A percentile compares a stretch with the other conserved stretches of the same genome.
phyloP scores from a whole-genome alignment of 2,888 invertebrate species.

The Epirrita christyi region DNA sequence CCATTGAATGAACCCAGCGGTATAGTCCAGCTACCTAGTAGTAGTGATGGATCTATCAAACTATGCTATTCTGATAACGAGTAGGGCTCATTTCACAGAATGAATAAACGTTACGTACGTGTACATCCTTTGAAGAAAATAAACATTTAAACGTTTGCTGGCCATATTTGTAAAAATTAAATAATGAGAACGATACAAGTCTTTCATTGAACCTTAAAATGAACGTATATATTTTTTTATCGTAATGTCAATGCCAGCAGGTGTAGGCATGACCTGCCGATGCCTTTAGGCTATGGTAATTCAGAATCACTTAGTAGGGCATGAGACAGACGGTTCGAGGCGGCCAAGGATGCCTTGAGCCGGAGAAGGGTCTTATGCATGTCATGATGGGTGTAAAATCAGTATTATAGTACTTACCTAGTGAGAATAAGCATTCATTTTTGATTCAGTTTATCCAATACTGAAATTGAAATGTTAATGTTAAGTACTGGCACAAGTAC shows the following conservation, averaged over 20 bases:
- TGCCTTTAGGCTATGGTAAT: conserved; percentile 38
- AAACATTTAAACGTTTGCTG: neutral
- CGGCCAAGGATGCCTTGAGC: conserved; percentile 35
- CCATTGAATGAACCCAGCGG: conserved; percentile 19
- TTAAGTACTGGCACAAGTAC: no score
- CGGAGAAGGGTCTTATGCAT: conserved; percentile 10
- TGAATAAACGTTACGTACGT: no score
- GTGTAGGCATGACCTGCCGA: conserved; percentile 22
- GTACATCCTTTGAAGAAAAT: neutral
- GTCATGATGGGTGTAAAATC: neutral
- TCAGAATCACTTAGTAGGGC: conserved; percentile 31
- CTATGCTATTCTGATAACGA: conserved; percentile 12
- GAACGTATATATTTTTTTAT: conserved; percentile 5
- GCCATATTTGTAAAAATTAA: conserved; percentile 9
- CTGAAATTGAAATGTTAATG: no score
- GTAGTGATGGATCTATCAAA: conserved; percentile 11
- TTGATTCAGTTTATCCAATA: no score
- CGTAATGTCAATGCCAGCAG: conserved; percentile 28
- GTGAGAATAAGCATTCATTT: no score
- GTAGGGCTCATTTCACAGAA: neutral
- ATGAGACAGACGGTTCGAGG: conserved; percentile 33
- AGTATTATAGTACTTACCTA: neutral
- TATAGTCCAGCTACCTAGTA: conserved; percentile 6
- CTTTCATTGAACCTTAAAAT: conserved; percentile 11
- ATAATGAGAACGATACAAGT: conserved; percentile 1